phyloP scores from a whole-genome alignment of 1,140 invertebrate genomes.

The Drosophila serrata region DNA sequence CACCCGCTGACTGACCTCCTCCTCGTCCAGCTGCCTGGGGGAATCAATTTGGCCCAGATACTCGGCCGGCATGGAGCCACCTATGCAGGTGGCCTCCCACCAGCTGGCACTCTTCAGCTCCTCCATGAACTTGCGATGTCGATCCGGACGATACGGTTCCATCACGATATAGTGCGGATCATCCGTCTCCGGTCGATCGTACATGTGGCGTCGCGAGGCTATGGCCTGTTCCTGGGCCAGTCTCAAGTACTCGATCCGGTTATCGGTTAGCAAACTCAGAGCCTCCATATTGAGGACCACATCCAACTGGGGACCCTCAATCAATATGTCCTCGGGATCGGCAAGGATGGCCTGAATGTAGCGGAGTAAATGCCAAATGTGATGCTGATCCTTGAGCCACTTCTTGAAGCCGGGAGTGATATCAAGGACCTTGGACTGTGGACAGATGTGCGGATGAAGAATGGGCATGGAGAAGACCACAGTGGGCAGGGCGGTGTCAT shows the following conservation, averaged over 20 bases:
- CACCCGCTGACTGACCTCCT: slow-evolving; percentile 3
- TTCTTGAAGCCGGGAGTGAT: slow-evolving; percentile 91
- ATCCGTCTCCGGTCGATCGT: slow-evolving; percentile 90
- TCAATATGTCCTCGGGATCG: slow-evolving; percentile 65
- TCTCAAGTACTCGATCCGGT: slow-evolving; percentile 88
- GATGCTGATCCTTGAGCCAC: slow-evolving; percentile 93
- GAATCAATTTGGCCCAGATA: slow-evolving; percentile 55
- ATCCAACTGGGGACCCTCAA: slow-evolving; percentile 68
- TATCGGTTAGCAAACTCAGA: slow-evolving; percentile 89
- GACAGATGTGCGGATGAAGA: slow-evolving; percentile 95
- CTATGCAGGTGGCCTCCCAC: slow-evolving; percentile 7
- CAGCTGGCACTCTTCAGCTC: slow-evolving; percentile 49
- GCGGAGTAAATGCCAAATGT: slow-evolving; percentile 95
- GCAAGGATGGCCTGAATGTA: slow-evolving; percentile 92
- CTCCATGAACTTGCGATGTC: slow-evolving; percentile 88
- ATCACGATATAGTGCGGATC: slow-evolving; percentile 95
- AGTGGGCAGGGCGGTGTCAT: slow-evolving; percentile 90
- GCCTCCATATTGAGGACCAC: slow-evolving; percentile 91
- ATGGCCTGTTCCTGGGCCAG: slow-evolving; percentile 89
- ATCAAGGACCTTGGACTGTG: slow-evolving; percentile 90
- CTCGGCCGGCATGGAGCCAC: slow-evolving; percentile 19
- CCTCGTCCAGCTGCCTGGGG: slow-evolving; percentile 25
- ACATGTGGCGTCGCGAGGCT: slow-evolving; percentile 90
- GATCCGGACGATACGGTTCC: slow-evolving; percentile 89
- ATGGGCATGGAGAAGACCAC: slow-evolving; percentile 93